Base-by-base conservation (phyloP, 1,140 invertebrate genomes). In the Doryteuthis pealeii region DNA sequence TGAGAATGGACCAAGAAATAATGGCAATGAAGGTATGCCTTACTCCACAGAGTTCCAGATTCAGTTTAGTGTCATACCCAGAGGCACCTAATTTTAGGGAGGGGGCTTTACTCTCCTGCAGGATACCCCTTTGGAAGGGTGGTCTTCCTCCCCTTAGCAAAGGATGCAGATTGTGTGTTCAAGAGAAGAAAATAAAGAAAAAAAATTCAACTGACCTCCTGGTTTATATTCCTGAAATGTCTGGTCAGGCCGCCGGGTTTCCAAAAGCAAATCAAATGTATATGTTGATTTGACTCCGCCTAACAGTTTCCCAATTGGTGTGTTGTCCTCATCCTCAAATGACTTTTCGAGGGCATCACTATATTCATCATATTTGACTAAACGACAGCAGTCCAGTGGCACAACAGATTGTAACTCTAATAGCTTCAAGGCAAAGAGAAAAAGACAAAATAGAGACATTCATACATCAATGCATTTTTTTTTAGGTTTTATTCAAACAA, bases 341-440 rank as follows among this genome's bases (percentile, higher is more conserved):
- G 92, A 94, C 74, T 90, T 90, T 77, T 93, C 91, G n/a, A 95
- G 91, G 3, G 90, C 88, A 74, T 93, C 92, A 75, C 90, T 89
- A 28, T 89, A 86, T 40, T 91, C 89, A 82, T 94, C 91, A 81
- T 93, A 95, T 73, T 89, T 91, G 2, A 95, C 93, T 28, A 95
- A 87, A 2, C 94, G 91, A 81, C 93, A 93, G 74, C 92, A 91
- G 45, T 92, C 90, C 0, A 91, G 72, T 15, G 91, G 89, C 6
- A 92, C 90, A 74, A 90, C 78, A 15, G 87, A 87, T 40, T 91
- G 89, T 33, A 94, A 84, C 71, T 90, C 89, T 54, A 93, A 90
- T 79, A 89, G 86, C 81, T 91, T 77, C 6, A 84, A 80, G 71
- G 70, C 67, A 40, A 40, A 10, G 35, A 40, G 10, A 40, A 40